These are phyloP conservation scores for Takifugu flavidus DNA, from an alignment of 2,113 vertebrate genomes.

Conservation along the genomic window DNA sequence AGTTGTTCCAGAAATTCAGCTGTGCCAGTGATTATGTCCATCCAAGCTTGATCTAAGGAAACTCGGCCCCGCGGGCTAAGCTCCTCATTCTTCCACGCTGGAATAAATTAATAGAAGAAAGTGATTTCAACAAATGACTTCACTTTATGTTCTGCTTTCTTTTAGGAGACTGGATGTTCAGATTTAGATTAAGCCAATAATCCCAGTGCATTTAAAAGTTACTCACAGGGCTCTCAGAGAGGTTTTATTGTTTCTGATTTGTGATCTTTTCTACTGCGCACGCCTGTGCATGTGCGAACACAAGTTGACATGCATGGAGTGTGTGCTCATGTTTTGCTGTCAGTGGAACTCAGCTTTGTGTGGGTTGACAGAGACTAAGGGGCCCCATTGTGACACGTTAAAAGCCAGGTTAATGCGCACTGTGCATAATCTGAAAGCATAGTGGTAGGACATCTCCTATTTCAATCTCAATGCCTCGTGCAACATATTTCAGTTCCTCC, in stretches of 20 bases:
- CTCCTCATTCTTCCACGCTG: constrained; percentile 28
- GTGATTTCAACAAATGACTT: constrained; percentile 1
- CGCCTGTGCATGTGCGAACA: not conserved
- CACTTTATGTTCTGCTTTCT: not conserved
- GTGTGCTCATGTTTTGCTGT: constrained; percentile 31
- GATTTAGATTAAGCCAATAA: constrained; percentile 25
- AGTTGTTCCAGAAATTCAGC: constrained; percentile 52
- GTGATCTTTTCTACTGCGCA: constrained; percentile 40
- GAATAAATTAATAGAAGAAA: constrained; percentile 43
- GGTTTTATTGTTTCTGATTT: constrained; percentile 42
- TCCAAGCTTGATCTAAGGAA: constrained; percentile 59
- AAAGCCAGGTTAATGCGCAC: constrained; percentile 66
- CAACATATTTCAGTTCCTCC: constrained; percentile 57
- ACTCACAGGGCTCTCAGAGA: constrained; percentile 43
- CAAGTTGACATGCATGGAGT: constrained; percentile 8
- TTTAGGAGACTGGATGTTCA: constrained; percentile 9
- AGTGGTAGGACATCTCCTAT: constrained; percentile 49
- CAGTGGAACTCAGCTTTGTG: constrained; percentile 47
- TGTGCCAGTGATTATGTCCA: constrained; percentile 56
- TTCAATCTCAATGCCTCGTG: constrained; percentile 54
- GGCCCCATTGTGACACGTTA: constrained; percentile 48
- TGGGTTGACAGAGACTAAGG: constrained; percentile 50
- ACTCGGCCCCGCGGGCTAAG: constrained; percentile 37
- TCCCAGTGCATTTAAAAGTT: constrained; percentile 27
- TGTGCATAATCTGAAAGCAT: constrained; percentile 57